Percentiles rank a stretch among this genome's conserved stretches.
Evolutionary conservation across 2,888 invertebrate species (phyloP).

Genomic region (Minunthozetes semirufus): DNA sequence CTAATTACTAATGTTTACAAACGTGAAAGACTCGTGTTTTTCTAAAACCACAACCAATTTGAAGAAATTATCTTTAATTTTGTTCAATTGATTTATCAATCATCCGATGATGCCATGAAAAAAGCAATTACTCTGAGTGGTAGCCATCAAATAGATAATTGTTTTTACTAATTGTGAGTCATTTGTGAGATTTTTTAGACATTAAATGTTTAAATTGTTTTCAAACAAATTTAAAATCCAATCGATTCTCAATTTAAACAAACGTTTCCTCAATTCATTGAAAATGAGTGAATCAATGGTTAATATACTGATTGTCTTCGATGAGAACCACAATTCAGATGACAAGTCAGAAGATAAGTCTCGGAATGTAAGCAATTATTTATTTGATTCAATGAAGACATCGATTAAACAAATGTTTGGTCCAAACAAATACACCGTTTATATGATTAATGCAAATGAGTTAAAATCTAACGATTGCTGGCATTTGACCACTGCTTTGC

Average conservation of each 20-base stretch:
- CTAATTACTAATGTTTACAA: too few relatives aligned
- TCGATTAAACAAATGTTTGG: neutral
- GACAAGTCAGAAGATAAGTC: neutral
- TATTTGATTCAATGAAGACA: conserved; percentile 14
- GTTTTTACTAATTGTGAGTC: too few relatives aligned
- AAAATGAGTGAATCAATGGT: conserved; percentile 15
- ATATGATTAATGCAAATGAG: neutral
- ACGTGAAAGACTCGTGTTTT: too few relatives aligned
- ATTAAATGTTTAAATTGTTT: conserved; percentile 10
- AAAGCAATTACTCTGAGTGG: too few relatives aligned
- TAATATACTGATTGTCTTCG: conserved; percentile 2
- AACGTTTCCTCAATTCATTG: neutral
- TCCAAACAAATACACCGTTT: conserved; percentile 4
- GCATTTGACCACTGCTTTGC: neutral
- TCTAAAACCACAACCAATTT: too few relatives aligned
- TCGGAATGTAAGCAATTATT: neutral
- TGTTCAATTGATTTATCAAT: too few relatives aligned
- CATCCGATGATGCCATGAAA: too few relatives aligned
- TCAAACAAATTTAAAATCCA: neutral
- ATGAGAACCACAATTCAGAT: neutral
- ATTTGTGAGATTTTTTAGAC: neutral
- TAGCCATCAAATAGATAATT: too few relatives aligned
- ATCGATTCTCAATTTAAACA: neutral
- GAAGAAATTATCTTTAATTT: too few relatives aligned
- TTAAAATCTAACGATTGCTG: neutral